Evolutionary conservation across 2,888 invertebrate species (phyloP), one percentile per base, ranked within the genome.

Genomic region (Eremobia ochroleuca): DNA sequence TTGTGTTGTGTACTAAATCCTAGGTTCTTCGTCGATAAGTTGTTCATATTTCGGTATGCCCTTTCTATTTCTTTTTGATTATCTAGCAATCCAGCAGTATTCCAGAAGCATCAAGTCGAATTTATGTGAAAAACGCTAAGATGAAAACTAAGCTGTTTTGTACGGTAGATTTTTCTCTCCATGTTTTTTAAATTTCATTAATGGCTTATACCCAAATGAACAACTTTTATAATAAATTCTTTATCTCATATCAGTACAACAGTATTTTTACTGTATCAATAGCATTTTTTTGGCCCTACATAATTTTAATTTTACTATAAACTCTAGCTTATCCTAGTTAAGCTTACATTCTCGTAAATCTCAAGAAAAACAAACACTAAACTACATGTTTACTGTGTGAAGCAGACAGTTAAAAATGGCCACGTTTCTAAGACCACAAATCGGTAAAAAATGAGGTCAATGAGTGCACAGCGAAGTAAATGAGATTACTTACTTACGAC

Each of bases 381-480:
- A 61, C 85, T 85, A 81, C 74, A 61, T 78, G 31, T 82, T 83
- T 82, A 85, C 65, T 68, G 78, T 83, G 82, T 83, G 83, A 71
- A 82, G 78, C 65, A 73, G 74, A 85, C 85, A 74, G 78, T 82
- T 82, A 49, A 79, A 79, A 72, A 81, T 70, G 70, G 72, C 85
- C 76, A 85, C 83, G 75, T 85, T 81, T 83, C 85, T 74, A 85
- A 87, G 87, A 86, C 81, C 85, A 79, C 87, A 75, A 76, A 83
- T 81, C 64, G 72, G 73, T 75, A 67, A 72, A 77, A 85, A 87
- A 83, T 79, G 65, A 73, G 85, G 86, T 69, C 83, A 83, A 85
- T 83, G 74, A 75, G 87, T 79, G 74, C 59, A n/a, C 49, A 71
- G 59, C 67, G 71, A 71, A 73, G 64, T 82, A 78, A 85, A 85